phyloP scores from a whole-genome alignment of 2,797 vertebrate species.

The Enteromius treurensis region DNA sequence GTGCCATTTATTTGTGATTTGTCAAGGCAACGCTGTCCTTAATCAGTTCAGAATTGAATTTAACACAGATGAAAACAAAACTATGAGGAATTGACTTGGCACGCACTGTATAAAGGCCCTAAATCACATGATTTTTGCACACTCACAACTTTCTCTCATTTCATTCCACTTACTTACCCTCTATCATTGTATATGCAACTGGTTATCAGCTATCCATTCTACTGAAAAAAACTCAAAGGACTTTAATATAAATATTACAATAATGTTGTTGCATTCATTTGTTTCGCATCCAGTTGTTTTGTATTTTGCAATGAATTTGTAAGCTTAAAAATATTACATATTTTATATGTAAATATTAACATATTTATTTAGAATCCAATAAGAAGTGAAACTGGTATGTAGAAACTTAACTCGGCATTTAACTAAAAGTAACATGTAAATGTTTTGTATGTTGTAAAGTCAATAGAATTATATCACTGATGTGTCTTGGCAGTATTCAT shows the following conservation, averaged over 20 bases:
- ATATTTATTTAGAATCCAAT: background rate
- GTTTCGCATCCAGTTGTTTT: background rate
- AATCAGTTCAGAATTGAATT: background rate
- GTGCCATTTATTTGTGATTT: background rate
- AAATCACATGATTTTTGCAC: too few species aligned
- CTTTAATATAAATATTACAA: background rate
- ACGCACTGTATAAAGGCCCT: background rate
- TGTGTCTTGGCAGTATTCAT: conserved; percentile 4
- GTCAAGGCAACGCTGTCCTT: background rate
- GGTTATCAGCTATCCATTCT: too few species aligned
- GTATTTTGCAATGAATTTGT: background rate
- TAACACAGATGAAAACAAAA: background rate
- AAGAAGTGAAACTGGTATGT: background rate
- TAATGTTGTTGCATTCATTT: background rate
- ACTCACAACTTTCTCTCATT: too few species aligned
- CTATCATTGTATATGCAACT: too few species aligned
- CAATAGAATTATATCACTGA: background rate
- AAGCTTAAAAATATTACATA: background rate
- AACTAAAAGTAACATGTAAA: conserved; percentile 12
- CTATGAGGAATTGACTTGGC: background rate
- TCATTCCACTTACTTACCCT: too few species aligned
- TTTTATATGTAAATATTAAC: too few species aligned
- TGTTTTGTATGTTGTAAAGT: background rate
- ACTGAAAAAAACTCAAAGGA: too few species aligned
- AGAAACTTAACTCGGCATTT: background rate